Base-by-base conservation (phyloP, 1,140 invertebrate species). In the Drosophila bocqueti region DNA sequence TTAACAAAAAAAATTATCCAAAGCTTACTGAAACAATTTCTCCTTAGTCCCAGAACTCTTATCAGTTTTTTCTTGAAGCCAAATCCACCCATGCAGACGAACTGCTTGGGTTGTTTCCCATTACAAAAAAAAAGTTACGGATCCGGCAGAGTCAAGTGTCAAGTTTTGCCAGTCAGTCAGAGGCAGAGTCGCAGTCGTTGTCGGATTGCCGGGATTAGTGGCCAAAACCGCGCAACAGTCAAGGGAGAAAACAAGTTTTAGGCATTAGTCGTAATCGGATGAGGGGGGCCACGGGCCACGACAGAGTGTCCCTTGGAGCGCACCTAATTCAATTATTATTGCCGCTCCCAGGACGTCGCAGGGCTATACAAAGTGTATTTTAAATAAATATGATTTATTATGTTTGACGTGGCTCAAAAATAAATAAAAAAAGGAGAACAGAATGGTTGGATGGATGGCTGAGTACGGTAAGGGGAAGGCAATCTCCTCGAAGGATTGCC, bases 341-440 rank as follows among this genome's bases (percentile, higher is more conserved):
- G 77, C 65, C 72, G 74, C 55, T 43, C 36, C 10, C n/a, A 21
- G 11, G 26, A 31, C 16, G 34, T 18, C 21, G 18, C 6, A 34
- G 24, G 60, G 49, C 63, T 52, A 47, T 46, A 49, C 58, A 64
- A 75, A 59, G 83, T 87, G 74, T 84, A 81, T 84, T 89, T 89
- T 84, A 89, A 89, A 90, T 89, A 89, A 89, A 89, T 89, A 89
- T 89, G 84, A 89, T 89, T 89, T 89, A 90, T 89, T 89, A 90
- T 84, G 81, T 89, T 84, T 89, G 85, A 79, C 84, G 81, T 79
- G 34, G 26, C 13, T 26, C 52, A n/a, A 42, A 66, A 45, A 46
- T 38, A 7, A 36, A 9, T 4, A 54, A 21, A 29, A 15, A 16
- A 50, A 29, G 2, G 9, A 10, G 47, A 16, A 26, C 16, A 36